Evolutionary conservation across 2,797 vertebrate species (phyloP), one percentile per base, ranked within the genome.

Genomic region (Acanthornis magna): DNA sequence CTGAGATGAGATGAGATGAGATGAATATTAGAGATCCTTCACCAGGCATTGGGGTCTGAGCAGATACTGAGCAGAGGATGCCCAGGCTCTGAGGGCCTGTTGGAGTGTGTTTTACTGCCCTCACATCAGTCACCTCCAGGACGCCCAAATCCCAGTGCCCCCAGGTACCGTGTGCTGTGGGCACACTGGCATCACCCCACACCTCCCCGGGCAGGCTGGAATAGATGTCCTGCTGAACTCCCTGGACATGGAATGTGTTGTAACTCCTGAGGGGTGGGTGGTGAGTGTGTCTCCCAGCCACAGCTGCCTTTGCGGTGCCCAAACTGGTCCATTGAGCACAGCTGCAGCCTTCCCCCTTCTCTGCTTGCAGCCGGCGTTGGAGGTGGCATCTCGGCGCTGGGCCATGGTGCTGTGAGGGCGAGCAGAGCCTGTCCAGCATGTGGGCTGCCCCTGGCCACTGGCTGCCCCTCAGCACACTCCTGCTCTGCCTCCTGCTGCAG

Each of bases 401-500:
- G 75, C 42, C 81, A 94, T 93, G 95, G 78, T 73, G 51, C 67
- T 91, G 36, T 96, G 95, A 96, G 40, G 19, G 12, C 0, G 0
- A 76, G 50, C 34, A 45, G 48, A 27, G 8, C 19, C 8, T 61
- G 58, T 29, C n/a, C 78, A 95, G 23, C 36, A 96, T 95, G 95
- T 16, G 25, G 12, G 29, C 53, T 55, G 70, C 11, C 34, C 53
- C 45, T 9, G 13, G 75, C 25, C 16, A 5, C 47, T 1, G 62
- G 17, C 76, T 74, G 67, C 45, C 55, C 74, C 89, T 95, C 0
- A 5, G 66, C 1, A 16, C n/a, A 0, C 45, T 96, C 36, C 80
- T 95, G 53, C 73, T 94, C 54, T 85, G 91, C 73, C 45, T 93
- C 58, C 40, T 97, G 70, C 79, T 96, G 80, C 96, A 92, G 89